Percentiles rank a stretch among this genome's conserved stretches.
Evolutionary conservation across 2,797 vertebrate species (phyloP).

Genomic region (Pseudomugil tenellus): DNA sequence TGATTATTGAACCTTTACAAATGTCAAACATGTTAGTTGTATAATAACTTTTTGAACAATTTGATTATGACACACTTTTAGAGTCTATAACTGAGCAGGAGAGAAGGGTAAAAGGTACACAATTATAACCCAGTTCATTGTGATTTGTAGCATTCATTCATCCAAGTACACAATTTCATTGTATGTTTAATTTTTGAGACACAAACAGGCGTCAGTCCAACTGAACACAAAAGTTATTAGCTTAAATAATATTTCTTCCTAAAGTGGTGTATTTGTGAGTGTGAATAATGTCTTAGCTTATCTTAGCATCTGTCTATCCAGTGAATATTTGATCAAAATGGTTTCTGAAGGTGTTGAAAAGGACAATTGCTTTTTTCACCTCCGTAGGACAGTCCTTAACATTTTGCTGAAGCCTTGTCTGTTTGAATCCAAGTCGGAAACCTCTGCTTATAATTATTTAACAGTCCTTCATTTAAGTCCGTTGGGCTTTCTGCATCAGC

Average conservation of each 20-base stretch:
- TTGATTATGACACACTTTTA: too few species aligned
- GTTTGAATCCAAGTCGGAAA: constrained; percentile 57
- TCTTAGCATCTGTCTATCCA: constrained; percentile 34
- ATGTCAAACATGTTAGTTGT: too few species aligned
- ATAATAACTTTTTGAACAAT: too few species aligned
- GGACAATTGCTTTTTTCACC: constrained; percentile 41
- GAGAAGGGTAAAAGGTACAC: too few species aligned
- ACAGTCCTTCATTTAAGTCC: constrained; percentile 64
- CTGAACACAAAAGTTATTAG: not conserved
- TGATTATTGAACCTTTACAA: too few species aligned
- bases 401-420: constrained; percentile 54
- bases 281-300: constrained; percentile 5
- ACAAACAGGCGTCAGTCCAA: not conserved
- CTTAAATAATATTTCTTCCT: not conserved
- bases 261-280: not conserved
- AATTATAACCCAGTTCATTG: too few species aligned
- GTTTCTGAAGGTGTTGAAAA: constrained; percentile 55
- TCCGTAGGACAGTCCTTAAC: constrained; percentile 44
- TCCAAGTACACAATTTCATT: too few species aligned
- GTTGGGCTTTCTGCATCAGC: constrained; percentile 67
- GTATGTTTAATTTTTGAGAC: not conserved
- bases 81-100: too few species aligned
- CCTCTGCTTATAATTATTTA: constrained; percentile 68
- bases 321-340: constrained; percentile 52
- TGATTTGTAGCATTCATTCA: too few species aligned